Conservation (phyloP, 2,113 vertebrate species). For the Alethe castanea region DNA sequence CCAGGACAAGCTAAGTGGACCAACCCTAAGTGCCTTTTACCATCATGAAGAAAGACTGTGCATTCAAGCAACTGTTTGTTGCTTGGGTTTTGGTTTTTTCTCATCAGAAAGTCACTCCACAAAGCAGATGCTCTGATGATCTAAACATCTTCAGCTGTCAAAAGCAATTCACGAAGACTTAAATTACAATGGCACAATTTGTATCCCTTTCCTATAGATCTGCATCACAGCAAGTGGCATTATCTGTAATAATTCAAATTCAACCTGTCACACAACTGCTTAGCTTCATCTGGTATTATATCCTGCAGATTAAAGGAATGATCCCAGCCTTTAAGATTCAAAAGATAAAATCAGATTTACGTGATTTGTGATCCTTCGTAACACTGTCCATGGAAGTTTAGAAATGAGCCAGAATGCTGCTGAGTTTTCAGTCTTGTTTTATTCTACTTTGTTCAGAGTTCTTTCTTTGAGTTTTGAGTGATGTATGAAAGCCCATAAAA, state of each 20-base stretch:
- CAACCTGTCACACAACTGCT: neutral
- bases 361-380: neutral
- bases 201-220: neutral
- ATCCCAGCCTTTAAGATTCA: neutral
- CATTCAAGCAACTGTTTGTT: neutral
- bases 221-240: neutral
- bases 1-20: neutral
- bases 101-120: neutral
- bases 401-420: neutral
- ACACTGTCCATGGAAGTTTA: neutral
- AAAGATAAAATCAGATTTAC: neutral
- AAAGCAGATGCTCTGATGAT: neutral
- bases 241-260: neutral
- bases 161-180: neutral
- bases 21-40: neutral
- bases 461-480: conserved; percentile 41
- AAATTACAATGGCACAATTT: neutral
- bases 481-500: conserved; percentile 53
- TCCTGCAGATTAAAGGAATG: neutral
- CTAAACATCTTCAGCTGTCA: neutral
- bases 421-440: conserved; percentile 13
- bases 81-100: neutral
- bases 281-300: neutral
- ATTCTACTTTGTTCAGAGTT: neutral
- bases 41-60: neutral